A percentile compares a stretch with the other conserved stretches of the same genome.
Evolutionary conservation across 2,797 vertebrate species (phyloP).

Genomic region (Todus mexicanus): DNA sequence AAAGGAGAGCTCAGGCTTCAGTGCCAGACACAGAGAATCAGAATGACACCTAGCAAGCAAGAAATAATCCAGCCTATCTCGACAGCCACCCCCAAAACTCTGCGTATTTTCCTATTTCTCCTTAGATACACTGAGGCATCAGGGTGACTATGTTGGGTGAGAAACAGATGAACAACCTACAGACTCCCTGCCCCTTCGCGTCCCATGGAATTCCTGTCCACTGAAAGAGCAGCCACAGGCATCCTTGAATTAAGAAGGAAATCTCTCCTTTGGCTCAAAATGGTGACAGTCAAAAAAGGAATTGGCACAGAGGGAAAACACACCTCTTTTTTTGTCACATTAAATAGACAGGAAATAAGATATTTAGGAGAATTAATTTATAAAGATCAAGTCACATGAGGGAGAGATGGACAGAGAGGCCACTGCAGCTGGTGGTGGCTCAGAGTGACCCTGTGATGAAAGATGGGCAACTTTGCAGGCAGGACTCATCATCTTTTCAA

Average conservation of each 20-base stretch:
- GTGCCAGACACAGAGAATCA: neutral
- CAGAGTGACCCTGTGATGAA: slow-evolving; percentile 43
- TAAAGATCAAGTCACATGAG: neutral
- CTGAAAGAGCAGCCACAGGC: neutral
- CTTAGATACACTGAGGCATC: neutral
- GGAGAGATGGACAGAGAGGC: neutral
- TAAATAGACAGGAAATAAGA: neutral
- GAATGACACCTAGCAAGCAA: neutral
- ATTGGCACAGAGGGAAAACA: neutral
- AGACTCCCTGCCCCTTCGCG: neutral
- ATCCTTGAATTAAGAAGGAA: neutral
- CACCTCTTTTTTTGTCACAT: neutral
- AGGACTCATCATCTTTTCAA: neutral
- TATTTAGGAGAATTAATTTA: neutral
- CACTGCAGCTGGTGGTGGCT: slow-evolving; percentile 28
- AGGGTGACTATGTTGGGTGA: neutral
- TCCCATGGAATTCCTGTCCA: neutral
- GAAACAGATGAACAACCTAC: neutral
- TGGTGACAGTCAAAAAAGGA: neutral
- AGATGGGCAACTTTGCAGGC: slow-evolving; percentile 31
- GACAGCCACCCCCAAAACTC: neutral
- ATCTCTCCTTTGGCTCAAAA: neutral
- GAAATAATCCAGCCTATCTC: neutral
- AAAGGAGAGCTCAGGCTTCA: neutral
- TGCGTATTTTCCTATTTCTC: neutral